phyloP scores from a whole-genome alignment of 2,113 vertebrate species.

The Mirza zaza region DNA sequence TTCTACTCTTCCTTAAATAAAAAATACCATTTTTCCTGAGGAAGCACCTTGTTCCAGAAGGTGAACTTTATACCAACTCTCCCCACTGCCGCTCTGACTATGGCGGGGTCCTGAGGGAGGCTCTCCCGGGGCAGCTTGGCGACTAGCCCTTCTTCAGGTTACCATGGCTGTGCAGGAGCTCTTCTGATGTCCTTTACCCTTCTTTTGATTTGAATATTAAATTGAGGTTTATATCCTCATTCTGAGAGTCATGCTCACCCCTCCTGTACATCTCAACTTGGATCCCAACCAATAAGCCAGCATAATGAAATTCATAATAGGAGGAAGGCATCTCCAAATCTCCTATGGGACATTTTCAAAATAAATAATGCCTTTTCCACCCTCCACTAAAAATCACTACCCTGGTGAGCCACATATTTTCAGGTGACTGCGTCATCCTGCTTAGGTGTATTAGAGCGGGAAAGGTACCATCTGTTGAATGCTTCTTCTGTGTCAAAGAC shows the following conservation, averaged over 20 bases:
- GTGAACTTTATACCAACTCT: not conserved
- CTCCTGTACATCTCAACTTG: not conserved
- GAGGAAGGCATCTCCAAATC: not conserved
- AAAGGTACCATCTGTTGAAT: not conserved
- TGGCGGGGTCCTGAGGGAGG: not conserved
- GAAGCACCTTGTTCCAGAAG: not conserved
- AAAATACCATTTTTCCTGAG: not conserved
- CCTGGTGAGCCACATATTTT: not conserved
- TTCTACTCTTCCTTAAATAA: not conserved
- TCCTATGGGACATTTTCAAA: not conserved
- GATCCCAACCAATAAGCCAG: not conserved
- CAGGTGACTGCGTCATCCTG: not conserved
- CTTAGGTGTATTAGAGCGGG: not conserved
- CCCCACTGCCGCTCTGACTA: not conserved
- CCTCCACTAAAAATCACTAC: not conserved
- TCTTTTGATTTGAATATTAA: not conserved
- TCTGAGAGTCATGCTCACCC: not conserved
- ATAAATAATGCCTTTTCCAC: not conserved
- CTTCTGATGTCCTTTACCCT: not conserved
- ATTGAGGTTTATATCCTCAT: not conserved
- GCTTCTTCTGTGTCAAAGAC: not conserved
- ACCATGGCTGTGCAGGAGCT: not conserved
- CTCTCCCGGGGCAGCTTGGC: not conserved
- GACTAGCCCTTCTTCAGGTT: not conserved
- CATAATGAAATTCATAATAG: not conserved